Evolutionary conservation across 1,140 invertebrate genomes (phyloP).

Genomic region (Geopemphigus sp.): DNA sequence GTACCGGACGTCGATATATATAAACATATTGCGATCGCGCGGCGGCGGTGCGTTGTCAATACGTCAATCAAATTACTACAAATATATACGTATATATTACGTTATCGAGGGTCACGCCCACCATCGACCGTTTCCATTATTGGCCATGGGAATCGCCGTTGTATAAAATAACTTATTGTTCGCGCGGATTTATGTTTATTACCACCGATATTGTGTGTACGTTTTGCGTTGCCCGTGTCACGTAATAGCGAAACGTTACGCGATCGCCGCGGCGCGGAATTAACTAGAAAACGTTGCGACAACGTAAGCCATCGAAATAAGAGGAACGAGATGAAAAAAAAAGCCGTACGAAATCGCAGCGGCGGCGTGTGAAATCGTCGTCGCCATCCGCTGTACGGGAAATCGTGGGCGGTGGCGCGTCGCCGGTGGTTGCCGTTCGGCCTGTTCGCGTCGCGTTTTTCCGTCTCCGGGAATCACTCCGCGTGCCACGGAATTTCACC

Average conservation of each 20-base stretch:
- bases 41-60: constrained; percentile 29
- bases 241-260: neutral
- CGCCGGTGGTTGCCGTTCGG: no score
- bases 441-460: no score
- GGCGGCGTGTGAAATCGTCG: no score
- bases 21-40: neutral
- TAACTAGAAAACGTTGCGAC: neutral
- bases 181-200: neutral
- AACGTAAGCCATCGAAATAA: no score
- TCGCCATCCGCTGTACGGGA: no score
- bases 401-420: no score
- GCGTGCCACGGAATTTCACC: no score
- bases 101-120: constrained; percentile 29
- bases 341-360: no score
- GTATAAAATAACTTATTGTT: neutral
- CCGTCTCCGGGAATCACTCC: no score
- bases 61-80: constrained; percentile 24
- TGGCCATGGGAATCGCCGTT: constrained; percentile 36
- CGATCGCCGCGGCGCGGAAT: neutral
- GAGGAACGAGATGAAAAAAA: no score
- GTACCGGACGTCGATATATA: no score
- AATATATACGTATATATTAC: neutral
- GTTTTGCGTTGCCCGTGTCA: no score
- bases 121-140: neutral
- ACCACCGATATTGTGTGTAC: neutral